These are phyloP conservation scores for Pogoniulus pusillus DNA, from an alignment of 2,797 vertebrate genomes.

Conservation along the genomic window DNA sequence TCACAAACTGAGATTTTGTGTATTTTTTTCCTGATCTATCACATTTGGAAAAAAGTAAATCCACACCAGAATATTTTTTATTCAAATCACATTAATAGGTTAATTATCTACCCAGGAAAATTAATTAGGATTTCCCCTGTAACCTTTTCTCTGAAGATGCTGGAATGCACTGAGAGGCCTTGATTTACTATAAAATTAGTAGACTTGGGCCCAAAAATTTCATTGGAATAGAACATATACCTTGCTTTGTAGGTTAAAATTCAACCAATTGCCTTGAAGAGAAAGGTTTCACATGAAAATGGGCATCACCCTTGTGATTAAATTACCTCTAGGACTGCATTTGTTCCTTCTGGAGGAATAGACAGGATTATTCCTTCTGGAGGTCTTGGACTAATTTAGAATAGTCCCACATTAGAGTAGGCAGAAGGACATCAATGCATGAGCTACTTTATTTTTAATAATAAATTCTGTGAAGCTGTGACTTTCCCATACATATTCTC, in stretches of 20 bases:
- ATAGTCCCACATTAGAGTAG: not conserved
- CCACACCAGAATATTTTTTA: not conserved
- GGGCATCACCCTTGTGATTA: not conserved
- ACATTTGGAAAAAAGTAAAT: not conserved
- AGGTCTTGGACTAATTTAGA: not conserved
- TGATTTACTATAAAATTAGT: not conserved
- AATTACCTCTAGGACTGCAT: not conserved
- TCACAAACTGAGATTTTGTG: not conserved
- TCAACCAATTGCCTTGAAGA: not conserved
- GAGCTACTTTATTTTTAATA: not conserved
- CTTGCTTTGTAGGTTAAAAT: not conserved
- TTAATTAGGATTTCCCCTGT: constrained; percentile 11
- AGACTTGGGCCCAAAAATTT: not conserved
- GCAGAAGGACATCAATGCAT: not conserved
- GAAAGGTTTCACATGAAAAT: not conserved
- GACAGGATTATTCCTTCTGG: not conserved
- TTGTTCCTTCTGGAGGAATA: not conserved
- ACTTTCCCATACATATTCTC: not conserved
- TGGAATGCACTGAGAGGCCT: not conserved
- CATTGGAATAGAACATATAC: not conserved
- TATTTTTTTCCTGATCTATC: not conserved
- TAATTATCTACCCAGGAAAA: constrained; percentile 32
- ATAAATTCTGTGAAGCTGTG: not conserved
- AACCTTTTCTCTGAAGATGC: constrained; percentile 1
- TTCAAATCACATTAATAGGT: not conserved